Percentiles rank a stretch among this genome's conserved stretches.
phyloP scores from a whole-genome alignment of 2,113 vertebrate genomes.

The Sciurus niger region DNA sequence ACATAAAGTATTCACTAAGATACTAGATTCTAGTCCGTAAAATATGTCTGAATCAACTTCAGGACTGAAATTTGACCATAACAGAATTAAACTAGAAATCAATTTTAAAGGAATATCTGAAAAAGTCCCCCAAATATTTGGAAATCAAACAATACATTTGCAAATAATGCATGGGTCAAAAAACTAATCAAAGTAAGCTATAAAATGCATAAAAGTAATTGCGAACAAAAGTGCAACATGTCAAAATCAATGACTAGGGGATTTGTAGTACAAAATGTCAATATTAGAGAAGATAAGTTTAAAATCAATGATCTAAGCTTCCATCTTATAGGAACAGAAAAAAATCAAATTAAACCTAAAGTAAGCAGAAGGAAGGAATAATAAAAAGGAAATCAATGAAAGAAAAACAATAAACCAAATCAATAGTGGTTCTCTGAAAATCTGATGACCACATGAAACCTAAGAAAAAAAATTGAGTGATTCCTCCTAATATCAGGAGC shows the following conservation, averaged over 20 bases:
- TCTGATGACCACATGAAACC: background rate
- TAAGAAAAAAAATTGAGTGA: background rate
- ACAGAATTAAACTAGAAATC: conserved; percentile 27
- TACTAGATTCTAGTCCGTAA: background rate
- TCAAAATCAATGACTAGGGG: background rate
- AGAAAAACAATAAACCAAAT: conserved; percentile 47
- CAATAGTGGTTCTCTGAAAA: background rate
- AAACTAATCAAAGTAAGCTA: background rate
- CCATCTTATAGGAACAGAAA: background rate
- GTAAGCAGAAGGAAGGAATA: background rate
- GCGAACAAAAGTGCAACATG: background rate
- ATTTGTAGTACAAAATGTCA: background rate
- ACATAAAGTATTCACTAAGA: background rate
- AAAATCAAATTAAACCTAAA: background rate
- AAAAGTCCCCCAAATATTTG: background rate
- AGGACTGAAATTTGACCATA: conserved; percentile 19
- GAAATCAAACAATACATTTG: background rate
- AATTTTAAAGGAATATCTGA: background rate
- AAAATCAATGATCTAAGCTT: conserved; percentile 36
- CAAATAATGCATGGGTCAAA: conserved; percentile 1
- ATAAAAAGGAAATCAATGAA: conserved; percentile 24
- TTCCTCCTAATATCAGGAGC: background rate
- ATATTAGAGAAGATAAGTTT: background rate
- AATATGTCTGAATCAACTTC: background rate
- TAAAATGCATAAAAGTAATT: conserved; percentile 40